Conservation (phyloP, 2,113 vertebrate species). For the Poecilia latipinna region DNA sequence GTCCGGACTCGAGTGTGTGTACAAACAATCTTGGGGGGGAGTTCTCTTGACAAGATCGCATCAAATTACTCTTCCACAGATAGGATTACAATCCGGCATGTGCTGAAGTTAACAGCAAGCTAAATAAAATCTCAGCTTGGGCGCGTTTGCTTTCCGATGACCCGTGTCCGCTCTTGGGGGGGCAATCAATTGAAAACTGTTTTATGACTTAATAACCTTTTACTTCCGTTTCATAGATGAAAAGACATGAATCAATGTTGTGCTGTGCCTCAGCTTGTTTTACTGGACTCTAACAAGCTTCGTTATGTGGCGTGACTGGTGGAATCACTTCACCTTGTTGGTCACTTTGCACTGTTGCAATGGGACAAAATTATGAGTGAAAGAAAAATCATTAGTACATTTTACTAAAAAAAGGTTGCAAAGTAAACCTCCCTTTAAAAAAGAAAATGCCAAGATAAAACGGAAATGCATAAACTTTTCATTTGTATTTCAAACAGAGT, state of each 20-base stretch:
- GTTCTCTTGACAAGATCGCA: slow-evolving; percentile 11
- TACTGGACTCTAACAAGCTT: slow-evolving; percentile 1
- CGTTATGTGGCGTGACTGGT: background rate
- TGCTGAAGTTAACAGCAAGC: background rate
- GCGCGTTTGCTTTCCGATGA: background rate
- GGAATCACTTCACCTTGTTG: background rate
- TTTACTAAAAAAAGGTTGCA: too few species aligned
- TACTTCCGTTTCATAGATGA: background rate
- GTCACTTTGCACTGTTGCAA: too few species aligned
- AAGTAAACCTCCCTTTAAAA: too few species aligned
- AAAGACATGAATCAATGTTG: slow-evolving; percentile 7
- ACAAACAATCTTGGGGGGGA: too few species aligned
- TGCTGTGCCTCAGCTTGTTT: background rate
- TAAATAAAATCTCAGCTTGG: background rate
- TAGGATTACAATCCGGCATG: slow-evolving; percentile 7
- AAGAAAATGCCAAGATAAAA: too few species aligned
- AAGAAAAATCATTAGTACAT: too few species aligned
- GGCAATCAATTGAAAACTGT: background rate
- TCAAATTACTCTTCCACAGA: slow-evolving; percentile 5
- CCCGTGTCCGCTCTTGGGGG: slow-evolving; percentile 1
- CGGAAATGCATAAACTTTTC: too few species aligned
- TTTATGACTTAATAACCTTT: background rate
- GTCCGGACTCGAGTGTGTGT: background rate
- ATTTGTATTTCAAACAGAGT: too few species aligned
- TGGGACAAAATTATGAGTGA: too few species aligned